Evolutionary conservation across 2,888 invertebrate species (phyloP), one percentile per base, ranked within the genome.

Genomic region (Chloroclysta siterata): DNA sequence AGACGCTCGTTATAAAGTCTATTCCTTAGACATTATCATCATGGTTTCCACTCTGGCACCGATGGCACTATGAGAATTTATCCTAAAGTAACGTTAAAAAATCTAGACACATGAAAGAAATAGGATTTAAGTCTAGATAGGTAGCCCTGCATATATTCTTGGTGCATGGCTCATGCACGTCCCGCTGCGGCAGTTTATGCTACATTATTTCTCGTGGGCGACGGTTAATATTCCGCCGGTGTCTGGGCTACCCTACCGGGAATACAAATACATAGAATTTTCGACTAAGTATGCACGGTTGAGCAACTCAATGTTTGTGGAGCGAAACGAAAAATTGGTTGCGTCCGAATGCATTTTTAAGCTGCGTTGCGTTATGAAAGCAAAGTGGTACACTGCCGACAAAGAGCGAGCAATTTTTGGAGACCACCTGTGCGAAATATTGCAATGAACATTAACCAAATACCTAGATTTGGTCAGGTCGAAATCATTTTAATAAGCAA

Each of bases 191-290:
- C 84, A 81, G 86, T 87, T 88, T 86, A 86, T 86, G 85, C 87
- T 82, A 86, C 88, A 85, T 89, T 89, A 89, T 85, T 88, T 85
- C 88, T 85, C 80, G 74, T 80, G 79, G 77, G 71, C 73, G 68
- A 73, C 80, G 76, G 85, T 90, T 90, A 85, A 84, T 88, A 90
- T 90, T 90, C 89, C 77, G 71, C 56, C 78, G 76, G 81, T 82
- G 87, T 83, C 80, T 76, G 75, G 79, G 80, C 81, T 76, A 76
- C 78, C 80, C 81, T 79, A 77, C 72, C 59, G 82, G 81, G 89
- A 90, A 89, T 90, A 90, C 88, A 86, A 88, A 90, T 89, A 86
- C 83, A 74, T 72, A 72, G 73, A 72, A 74, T 74, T 74, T 73
- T 74, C 71, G 69, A 78, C 76, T 76, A 79, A 80, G 79, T 81